These are phyloP conservation scores for Patella depressa DNA, from an alignment of 2,888 invertebrate species.

Conservation along the genomic window DNA sequence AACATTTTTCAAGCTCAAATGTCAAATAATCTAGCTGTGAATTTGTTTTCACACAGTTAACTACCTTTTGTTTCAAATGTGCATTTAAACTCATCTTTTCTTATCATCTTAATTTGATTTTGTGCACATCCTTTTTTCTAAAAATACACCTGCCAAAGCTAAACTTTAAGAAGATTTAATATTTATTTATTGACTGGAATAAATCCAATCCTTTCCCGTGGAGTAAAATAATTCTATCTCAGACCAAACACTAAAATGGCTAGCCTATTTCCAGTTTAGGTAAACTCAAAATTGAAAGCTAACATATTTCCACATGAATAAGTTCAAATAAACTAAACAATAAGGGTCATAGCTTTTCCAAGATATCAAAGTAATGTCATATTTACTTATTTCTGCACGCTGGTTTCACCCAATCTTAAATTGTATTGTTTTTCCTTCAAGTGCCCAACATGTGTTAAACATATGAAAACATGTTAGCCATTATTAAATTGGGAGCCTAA, in stretches of 20 bases:
- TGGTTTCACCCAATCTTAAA: constrained; percentile 11
- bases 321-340: constrained; percentile 11
- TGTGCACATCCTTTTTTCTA: too few relatives aligned
- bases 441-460: constrained; percentile 11
- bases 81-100: too few relatives aligned
- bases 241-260: background rate
- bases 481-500: constrained; percentile 1
- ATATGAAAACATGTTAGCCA: constrained; percentile 11
- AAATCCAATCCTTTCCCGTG: background rate
- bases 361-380: constrained; percentile 11
- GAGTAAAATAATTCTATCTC: background rate
- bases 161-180: too few relatives aligned
- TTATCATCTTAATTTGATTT: too few relatives aligned
- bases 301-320: constrained; percentile 13
- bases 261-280: background rate
- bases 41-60: too few relatives aligned
- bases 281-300: constrained; percentile 5
- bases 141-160: too few relatives aligned
- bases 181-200: too few relatives aligned
- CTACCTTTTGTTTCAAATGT: too few relatives aligned
- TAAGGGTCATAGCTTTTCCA: constrained; percentile 2
- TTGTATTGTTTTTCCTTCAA: constrained; percentile 13
- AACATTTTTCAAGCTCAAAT: too few relatives aligned
- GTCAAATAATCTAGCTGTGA: too few relatives aligned
- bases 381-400: constrained; percentile 10